Percentiles rank a stretch among this genome's conserved stretches.
These are phyloP conservation scores for Corythornis vintsioides DNA, from an alignment of 2,113 vertebrate genomes.

Conservation along the genomic window DNA sequence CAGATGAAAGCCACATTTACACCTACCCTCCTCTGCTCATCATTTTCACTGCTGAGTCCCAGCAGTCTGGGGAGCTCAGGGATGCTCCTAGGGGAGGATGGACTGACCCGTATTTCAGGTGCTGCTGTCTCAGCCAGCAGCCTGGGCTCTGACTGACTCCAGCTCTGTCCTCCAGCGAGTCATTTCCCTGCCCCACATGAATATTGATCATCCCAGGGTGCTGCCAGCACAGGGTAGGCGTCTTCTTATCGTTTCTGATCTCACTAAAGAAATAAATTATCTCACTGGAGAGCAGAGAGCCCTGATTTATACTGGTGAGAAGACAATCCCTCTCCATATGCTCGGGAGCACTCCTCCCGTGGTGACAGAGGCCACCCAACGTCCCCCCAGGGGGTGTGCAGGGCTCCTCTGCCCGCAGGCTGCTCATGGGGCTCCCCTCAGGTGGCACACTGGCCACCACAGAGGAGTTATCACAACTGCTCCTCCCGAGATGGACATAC, in stretches of 20 bases:
- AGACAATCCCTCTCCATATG: neutral
- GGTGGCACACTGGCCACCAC: neutral
- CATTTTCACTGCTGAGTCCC: neutral
- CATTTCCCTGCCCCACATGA: neutral
- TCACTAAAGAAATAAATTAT: constrained; percentile 30
- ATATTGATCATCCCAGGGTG: constrained; percentile 11
- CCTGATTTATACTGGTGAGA: neutral
- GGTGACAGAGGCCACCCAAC: neutral
- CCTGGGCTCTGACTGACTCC: neutral
- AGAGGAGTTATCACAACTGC: neutral
- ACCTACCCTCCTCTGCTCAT: neutral
- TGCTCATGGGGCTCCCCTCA: neutral
- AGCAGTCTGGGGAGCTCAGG: neutral
- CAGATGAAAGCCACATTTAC: constrained; percentile 39
- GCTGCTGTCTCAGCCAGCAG: neutral
- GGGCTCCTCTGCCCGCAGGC: neutral
- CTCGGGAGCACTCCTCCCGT: neutral
- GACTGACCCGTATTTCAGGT: constrained; percentile 50
- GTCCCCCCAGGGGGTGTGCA: accelerated
- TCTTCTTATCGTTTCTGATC: constrained; percentile 38
- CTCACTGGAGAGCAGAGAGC: neutral
- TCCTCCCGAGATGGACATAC: neutral
- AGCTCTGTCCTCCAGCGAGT: neutral
- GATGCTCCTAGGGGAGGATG: neutral
- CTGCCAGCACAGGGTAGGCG: constrained; percentile 17